Percentiles rank a stretch among this genome's conserved stretches.
phyloP scores from a whole-genome alignment of 2,797 vertebrate species.

The Myripristis jacobus region DNA sequence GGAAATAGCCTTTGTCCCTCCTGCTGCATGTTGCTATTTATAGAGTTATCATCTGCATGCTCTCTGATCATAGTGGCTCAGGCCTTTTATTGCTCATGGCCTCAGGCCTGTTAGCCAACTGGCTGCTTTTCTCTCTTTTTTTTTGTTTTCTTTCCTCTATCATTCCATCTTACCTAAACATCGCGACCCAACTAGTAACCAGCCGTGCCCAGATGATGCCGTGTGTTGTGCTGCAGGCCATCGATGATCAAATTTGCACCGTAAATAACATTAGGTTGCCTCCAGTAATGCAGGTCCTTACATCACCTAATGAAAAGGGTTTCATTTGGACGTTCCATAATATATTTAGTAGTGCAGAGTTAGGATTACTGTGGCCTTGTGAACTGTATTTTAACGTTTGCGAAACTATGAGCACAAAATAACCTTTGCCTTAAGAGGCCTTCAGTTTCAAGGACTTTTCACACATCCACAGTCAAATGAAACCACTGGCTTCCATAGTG shows the following conservation, averaged over 20 bases:
- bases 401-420: background rate
- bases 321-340: too few relatives aligned
- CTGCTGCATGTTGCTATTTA: constrained; percentile 74
- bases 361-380: too few relatives aligned
- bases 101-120: constrained; percentile 62
- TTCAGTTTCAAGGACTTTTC: background rate
- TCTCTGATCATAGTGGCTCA: constrained; percentile 73
- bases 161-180: constrained; percentile 35
- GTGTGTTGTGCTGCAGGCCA: constrained; percentile 9
- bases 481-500: constrained; percentile 8
- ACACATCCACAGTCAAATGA: constrained; percentile 7
- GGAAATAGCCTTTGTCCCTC: constrained; percentile 70
- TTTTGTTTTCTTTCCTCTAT: constrained; percentile 41
- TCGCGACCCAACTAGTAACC: constrained; percentile 15
- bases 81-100: constrained; percentile 65
- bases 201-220: background rate
- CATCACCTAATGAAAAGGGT: background rate
- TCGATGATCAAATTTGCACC: background rate
- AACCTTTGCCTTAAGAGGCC: background rate
- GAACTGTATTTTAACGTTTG: background rate
- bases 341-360: too few relatives aligned
- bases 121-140: constrained; percentile 50
- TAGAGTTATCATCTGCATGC: constrained; percentile 79
- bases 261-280: constrained; percentile 9
- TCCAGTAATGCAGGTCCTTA: constrained; percentile 9